These are phyloP conservation scores for Drosophila suzukii DNA, from an alignment of 1,140 invertebrate species.

Conservation along the genomic window DNA sequence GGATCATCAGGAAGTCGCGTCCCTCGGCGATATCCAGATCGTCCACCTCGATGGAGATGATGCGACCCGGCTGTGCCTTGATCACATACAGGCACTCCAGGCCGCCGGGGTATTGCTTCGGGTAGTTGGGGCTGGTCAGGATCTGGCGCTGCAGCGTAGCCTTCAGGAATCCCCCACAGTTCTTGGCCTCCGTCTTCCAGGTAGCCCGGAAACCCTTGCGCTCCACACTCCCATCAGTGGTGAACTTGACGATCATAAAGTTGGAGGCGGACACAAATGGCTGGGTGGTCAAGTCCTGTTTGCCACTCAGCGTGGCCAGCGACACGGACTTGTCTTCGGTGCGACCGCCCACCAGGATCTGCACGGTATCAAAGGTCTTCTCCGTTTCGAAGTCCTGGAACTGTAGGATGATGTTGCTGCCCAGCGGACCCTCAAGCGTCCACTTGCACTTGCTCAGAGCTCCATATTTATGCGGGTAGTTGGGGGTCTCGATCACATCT, in stretches of 20 bases:
- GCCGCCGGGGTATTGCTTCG: constrained; percentile 95
- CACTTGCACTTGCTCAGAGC: constrained; percentile 97
- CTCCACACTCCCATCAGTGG: constrained; percentile 96
- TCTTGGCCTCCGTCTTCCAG: constrained; percentile 96
- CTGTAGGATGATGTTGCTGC: constrained; percentile 96
- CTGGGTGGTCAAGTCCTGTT: constrained; percentile 92
- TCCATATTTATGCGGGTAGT: constrained; percentile 96
- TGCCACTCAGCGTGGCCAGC: constrained; percentile 95
- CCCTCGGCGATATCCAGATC: constrained; percentile 94
- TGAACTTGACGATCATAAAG: constrained; percentile 99
- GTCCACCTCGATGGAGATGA: constrained; percentile 95
- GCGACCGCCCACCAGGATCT: constrained; percentile 96
- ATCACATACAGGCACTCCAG: constrained; percentile 97
- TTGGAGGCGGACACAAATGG: constrained; percentile 97
- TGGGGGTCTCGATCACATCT: constrained; percentile 97
- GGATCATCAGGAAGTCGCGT: constrained; percentile 94
- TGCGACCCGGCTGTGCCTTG: constrained; percentile 93
- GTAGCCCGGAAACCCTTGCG: constrained; percentile 96
- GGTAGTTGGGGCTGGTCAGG: constrained; percentile 95
- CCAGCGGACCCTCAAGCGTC: constrained; percentile 98
- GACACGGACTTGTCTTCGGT: constrained; percentile 97
- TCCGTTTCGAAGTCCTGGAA: constrained; percentile 99
- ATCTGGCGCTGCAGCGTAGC: constrained; percentile 93
- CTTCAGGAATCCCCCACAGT: constrained; percentile 92
- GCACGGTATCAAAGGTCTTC: constrained; percentile 97